These are phyloP conservation scores for Dasyprocta punctata DNA, from an alignment of 2,113 vertebrate genomes.

Conservation along the genomic window DNA sequence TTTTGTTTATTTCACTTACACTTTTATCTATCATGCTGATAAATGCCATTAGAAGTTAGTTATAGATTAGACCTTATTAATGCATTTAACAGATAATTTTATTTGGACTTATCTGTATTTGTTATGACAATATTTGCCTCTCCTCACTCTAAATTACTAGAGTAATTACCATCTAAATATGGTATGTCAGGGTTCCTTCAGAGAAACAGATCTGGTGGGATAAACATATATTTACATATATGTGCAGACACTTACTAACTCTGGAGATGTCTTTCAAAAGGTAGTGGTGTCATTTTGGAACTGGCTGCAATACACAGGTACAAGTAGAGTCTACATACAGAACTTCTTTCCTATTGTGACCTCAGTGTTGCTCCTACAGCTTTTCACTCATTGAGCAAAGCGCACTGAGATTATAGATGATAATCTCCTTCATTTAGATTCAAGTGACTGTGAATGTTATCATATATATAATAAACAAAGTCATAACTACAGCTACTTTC, in stretches of 20 bases:
- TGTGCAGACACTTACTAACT: neutral
- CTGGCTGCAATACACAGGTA: neutral
- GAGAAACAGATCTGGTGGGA: neutral
- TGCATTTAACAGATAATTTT: neutral
- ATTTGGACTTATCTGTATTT: neutral
- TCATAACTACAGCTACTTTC: neutral
- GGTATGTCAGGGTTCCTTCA: neutral
- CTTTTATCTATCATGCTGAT: neutral
- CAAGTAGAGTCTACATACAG: no score
- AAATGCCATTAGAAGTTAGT: neutral
- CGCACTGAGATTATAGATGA: neutral
- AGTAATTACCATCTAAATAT: neutral
- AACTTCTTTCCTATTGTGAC: neutral
- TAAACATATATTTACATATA: neutral
- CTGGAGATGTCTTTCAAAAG: neutral
- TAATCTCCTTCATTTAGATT: neutral
- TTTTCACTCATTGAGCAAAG: neutral
- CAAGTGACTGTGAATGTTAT: neutral
- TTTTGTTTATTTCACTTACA: neutral
- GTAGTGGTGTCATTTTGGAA: no score
- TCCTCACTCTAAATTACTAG: neutral
- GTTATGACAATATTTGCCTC: neutral
- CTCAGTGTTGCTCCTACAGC: neutral
- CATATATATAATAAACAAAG: neutral
- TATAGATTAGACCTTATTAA: neutral